Conservation (phyloP, 2,888 invertebrate genomes). For the Chymomyza caudatula region DNA sequence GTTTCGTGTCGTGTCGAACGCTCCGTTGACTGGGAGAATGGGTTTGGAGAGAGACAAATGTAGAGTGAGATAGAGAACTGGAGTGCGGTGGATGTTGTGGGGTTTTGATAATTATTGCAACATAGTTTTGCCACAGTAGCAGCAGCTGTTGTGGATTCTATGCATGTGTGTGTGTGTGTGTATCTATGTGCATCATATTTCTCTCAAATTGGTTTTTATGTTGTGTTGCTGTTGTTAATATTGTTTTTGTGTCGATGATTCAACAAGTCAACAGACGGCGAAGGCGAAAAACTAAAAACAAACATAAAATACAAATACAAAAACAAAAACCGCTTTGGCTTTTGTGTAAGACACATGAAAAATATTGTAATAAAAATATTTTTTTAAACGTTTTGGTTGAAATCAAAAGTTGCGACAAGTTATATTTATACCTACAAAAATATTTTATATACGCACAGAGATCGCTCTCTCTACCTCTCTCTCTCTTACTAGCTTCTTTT, state of each 20-base stretch:
- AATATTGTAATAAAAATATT: constrained; percentile 63
- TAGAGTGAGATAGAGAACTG: no score
- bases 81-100: constrained; percentile 11
- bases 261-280: constrained; percentile 54
- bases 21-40: not conserved
- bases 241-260: constrained; percentile 45
- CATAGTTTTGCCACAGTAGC: constrained; percentile 27
- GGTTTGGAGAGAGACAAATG: not conserved
- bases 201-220: constrained; percentile 54
- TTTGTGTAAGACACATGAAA: constrained; percentile 58
- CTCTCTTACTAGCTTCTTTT: not conserved
- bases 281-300: constrained; percentile 11
- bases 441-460: not conserved
- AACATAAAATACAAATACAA: constrained; percentile 5
- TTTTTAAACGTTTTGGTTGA: constrained; percentile 34
- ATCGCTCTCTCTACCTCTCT: not conserved
- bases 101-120: constrained; percentile 62
- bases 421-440: not conserved
- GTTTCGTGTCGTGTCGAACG: not conserved
- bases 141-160: constrained; percentile 26
- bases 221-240: constrained; percentile 48
- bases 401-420: constrained; percentile 21
- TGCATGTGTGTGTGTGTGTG: constrained; percentile 11
- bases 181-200: constrained; percentile 52
- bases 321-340: constrained; percentile 18